A percentile compares a stretch with the other conserved stretches of the same genome.
Evolutionary conservation across 2,797 vertebrate species (phyloP).

Genomic region (Basileuterus tristriatus): DNA sequence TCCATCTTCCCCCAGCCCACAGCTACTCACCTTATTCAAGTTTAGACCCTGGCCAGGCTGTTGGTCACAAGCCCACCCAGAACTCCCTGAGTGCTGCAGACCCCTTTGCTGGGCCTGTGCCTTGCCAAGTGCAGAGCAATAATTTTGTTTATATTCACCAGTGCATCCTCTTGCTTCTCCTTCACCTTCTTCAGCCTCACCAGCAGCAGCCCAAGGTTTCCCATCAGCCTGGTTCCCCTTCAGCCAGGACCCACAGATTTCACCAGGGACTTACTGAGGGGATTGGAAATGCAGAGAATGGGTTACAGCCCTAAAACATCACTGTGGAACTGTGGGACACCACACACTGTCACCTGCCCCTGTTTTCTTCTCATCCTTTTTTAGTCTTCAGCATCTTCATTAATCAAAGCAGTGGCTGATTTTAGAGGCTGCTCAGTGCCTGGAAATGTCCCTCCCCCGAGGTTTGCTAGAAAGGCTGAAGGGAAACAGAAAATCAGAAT

Average conservation of each 20-base stretch:
- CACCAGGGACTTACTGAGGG: neutral
- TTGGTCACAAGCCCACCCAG: neutral
- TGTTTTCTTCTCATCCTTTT: neutral
- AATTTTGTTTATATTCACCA: neutral
- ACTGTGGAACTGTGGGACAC: rapidly evolving
- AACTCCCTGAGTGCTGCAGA: neutral
- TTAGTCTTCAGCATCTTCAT: neutral
- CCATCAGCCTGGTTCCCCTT: rapidly evolving
- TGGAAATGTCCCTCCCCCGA: neutral
- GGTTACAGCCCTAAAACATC: neutral
- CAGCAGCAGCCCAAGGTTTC: neutral
- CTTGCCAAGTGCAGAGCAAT: neutral
- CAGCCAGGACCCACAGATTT: neutral
- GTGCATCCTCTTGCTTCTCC: neutral
- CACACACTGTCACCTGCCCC: neutral
- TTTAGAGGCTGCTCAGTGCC: neutral
- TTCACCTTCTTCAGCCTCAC: neutral
- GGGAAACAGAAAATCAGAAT: neutral
- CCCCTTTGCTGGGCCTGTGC: neutral
- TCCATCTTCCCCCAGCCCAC: neutral
- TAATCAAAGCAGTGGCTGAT: neutral
- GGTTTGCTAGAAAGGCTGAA: neutral
- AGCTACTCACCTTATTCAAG: rapidly evolving
- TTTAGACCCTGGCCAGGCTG: neutral
- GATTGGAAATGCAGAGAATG: neutral